These are phyloP conservation scores for Syrrhaptes paradoxus DNA, from an alignment of 2,113 vertebrate species.

Conservation along the genomic window DNA sequence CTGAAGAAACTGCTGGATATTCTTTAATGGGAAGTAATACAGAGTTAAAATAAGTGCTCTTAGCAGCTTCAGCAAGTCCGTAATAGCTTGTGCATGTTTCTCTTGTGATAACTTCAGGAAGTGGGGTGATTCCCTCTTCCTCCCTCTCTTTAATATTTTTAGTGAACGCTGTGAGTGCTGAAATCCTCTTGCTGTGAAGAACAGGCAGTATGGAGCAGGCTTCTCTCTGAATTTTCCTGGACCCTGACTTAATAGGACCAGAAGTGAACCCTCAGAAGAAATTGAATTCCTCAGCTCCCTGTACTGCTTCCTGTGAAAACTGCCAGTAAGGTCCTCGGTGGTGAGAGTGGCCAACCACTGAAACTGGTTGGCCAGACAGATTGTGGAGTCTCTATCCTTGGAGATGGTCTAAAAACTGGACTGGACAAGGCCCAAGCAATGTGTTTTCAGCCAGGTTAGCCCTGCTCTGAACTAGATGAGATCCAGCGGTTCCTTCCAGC, in stretches of 20 bases:
- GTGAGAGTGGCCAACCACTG: background rate
- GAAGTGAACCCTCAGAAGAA: background rate
- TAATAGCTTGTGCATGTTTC: background rate
- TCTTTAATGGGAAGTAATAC: background rate
- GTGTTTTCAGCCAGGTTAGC: background rate
- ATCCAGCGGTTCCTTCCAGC: background rate
- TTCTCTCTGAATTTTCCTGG: background rate
- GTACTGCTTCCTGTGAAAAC: background rate
- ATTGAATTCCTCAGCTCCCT: background rate
- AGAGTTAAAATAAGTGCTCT: constrained; percentile 1
- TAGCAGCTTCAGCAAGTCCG: background rate
- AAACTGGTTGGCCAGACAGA: background rate
- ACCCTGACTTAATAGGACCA: background rate
- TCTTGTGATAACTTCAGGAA: background rate
- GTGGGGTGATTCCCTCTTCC: background rate
- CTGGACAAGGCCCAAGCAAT: background rate
- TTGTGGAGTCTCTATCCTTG: background rate
- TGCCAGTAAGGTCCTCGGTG: background rate
- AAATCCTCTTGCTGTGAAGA: background rate
- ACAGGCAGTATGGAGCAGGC: background rate
- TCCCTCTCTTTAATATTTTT: background rate
- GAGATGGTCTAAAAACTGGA: background rate
- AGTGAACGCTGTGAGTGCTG: background rate
- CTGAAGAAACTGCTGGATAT: background rate
- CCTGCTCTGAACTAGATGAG: background rate